phyloP scores from a whole-genome alignment of 1,140 invertebrate genomes.

The Diorhabda carinulata region DNA sequence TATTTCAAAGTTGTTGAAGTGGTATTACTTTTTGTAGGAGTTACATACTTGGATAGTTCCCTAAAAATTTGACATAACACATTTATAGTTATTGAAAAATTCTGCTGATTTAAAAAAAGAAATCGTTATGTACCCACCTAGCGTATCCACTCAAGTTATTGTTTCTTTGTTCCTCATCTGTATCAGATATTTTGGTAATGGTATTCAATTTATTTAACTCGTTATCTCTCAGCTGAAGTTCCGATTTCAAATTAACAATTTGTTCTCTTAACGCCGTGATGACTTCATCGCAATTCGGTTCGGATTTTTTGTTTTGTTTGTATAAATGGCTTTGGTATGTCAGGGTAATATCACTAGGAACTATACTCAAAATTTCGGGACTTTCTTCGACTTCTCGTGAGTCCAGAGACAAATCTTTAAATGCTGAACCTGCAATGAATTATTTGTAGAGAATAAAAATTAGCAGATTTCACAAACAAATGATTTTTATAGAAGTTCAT shows the following conservation, averaged over 20 bases:
- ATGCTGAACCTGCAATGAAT: slow-evolving; percentile 21
- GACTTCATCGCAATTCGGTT: slow-evolving; percentile 42
- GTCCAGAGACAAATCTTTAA: slow-evolving; percentile 29
- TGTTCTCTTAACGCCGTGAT: slow-evolving; percentile 39
- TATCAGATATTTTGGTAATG: slow-evolving; percentile 17
- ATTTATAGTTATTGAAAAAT: background rate
- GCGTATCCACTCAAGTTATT: slow-evolving; percentile 6
- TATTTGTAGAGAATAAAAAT: no score
- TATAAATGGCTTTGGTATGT: slow-evolving; percentile 42
- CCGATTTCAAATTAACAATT: slow-evolving; percentile 47
- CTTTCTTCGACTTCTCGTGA: slow-evolving; percentile 24
- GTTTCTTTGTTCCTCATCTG: slow-evolving; percentile 5
- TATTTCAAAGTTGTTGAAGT: slow-evolving; percentile 34
- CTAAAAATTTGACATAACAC: background rate
- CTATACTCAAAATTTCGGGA: slow-evolving; percentile 30
- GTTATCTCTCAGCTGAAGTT: slow-evolving; percentile 49
- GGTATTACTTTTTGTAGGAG: slow-evolving; percentile 23
- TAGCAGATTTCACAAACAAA: no score
- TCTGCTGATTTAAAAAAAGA: background rate
- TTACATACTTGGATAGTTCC: background rate
- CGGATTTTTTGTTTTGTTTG: slow-evolving; percentile 35
- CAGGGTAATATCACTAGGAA: slow-evolving; percentile 36
- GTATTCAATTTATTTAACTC: slow-evolving; percentile 46
- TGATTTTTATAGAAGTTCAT: no score
- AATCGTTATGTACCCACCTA: background rate